Evolutionary conservation across 2,888 invertebrate genomes (phyloP), one percentile per base, ranked within the genome.

Genomic region (Charanyca ferruginea): DNA sequence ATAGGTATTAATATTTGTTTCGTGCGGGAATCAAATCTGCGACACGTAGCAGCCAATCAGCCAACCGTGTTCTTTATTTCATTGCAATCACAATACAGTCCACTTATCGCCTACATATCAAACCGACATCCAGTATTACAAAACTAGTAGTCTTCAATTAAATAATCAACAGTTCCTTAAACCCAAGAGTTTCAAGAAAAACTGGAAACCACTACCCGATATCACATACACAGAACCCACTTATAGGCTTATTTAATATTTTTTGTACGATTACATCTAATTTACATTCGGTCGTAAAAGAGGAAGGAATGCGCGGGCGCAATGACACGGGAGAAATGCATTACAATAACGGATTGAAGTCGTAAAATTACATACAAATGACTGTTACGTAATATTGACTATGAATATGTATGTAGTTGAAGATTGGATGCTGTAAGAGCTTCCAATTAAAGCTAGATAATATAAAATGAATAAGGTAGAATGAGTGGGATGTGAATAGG

Each of bases 281-380:
- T 81, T 83, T 76, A 83, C 76, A 83, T 73, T 62, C 52, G 55
- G 47, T 49, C 57, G 47, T 78, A 76, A 73, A 78, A 66, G 69
- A 58, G 58, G 59, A 73, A 76, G 76, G 78, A 73, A 81, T 78
- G 83, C 66, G 42, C 25, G 42, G 38, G 51, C 62, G 54, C 77
- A 66, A 67, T 57, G 71, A 76, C 57, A 58, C 76, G 45, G 65
- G 64, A 77, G 83, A 83, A 83, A 81, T 74, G 79, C 70, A 70
- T 77, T 62, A 72, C 73, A 41, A 66, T 78, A 80, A 75, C 72
- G 67, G 66, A 54, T 32, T 22, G 23, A n/a, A 44, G 66, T 69
- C 54, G 62, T 81, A 75, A 78, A 76, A 67, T 65, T 57, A 66
- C 44, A 69, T 65, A 70, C 66, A 69, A 77, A 83, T 68, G 38